Conservation (phyloP, 2,888 invertebrate species). For the Sarcophaga variegata region DNA sequence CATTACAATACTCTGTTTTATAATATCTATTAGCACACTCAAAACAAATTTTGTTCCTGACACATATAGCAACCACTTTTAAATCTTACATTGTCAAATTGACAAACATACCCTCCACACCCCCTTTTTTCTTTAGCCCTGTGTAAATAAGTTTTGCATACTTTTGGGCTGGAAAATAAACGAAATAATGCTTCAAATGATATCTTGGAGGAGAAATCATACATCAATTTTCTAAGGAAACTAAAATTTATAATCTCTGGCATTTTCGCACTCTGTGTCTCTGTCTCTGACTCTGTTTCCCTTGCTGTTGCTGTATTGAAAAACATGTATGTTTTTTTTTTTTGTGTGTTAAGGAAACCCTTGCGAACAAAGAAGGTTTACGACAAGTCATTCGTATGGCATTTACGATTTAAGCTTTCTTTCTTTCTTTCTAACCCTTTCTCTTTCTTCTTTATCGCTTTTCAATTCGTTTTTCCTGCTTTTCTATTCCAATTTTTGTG, state of each 20-base stretch:
- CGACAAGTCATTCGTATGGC: slow-evolving; percentile 18
- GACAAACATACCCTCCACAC: neutral
- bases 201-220: slow-evolving; percentile 47
- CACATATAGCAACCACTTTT: neutral
- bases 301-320: too few relatives aligned
- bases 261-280: neutral
- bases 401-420: slow-evolving; percentile 56
- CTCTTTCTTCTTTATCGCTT: neutral
- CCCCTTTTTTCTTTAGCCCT: neutral
- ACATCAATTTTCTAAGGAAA: slow-evolving; percentile 51
- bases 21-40: slow-evolving; percentile 25
- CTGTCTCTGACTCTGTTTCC: neutral
- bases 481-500: neutral
- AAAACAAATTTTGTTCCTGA: slow-evolving; percentile 21
- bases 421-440: slow-evolving; percentile 26
- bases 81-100: neutral
- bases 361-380: slow-evolving; percentile 12
- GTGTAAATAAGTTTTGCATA: slow-evolving; percentile 47
- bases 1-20: slow-evolving; percentile 46
- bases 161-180: slow-evolving; percentile 22
- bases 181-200: slow-evolving; percentile 15
- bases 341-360: slow-evolving; percentile 20
- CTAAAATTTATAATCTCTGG: slow-evolving; percentile 39
- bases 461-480: neutral
- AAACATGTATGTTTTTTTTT: neutral